These are phyloP conservation scores for Caenorhabditis latens DNA, from an alignment of 1,140 invertebrate genomes.

Conservation along the genomic window DNA sequence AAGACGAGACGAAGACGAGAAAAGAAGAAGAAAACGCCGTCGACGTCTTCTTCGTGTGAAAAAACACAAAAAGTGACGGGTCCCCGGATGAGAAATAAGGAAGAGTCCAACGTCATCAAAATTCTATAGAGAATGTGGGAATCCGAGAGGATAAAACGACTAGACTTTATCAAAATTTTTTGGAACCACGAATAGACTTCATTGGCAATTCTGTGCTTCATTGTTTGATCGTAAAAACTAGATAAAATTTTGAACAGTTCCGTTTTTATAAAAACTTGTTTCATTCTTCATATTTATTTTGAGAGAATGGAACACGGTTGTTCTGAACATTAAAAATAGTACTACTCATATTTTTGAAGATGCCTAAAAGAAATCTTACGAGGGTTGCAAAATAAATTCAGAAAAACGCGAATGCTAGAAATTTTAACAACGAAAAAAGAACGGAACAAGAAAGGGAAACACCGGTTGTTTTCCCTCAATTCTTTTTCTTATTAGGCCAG, in stretches of 20 bases:
- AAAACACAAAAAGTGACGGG: constrained; percentile 46
- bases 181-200: neutral
- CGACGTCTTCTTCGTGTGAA: constrained; percentile 50
- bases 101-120: constrained; percentile 52
- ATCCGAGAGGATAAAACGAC: neutral
- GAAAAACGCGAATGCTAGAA: neutral
- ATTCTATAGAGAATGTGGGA: neutral
- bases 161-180: neutral
- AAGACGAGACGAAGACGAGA: constrained; percentile 41
- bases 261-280: no score
- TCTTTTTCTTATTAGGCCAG: constrained; percentile 27
- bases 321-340: no score
- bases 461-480: constrained; percentile 19
- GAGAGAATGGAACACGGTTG: no score
- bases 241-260: no score
- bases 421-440: neutral
- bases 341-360: no score
- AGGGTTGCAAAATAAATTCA: no score
- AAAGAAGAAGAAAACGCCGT: constrained; percentile 22
- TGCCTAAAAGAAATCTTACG: no score
- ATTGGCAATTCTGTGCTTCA: neutral
- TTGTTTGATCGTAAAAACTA: neutral
- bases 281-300: no score
- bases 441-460: neutral
- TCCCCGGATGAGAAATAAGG: constrained; percentile 46